phyloP scores from a whole-genome alignment of 2,797 vertebrate genomes.

The Poecilia gillii region DNA sequence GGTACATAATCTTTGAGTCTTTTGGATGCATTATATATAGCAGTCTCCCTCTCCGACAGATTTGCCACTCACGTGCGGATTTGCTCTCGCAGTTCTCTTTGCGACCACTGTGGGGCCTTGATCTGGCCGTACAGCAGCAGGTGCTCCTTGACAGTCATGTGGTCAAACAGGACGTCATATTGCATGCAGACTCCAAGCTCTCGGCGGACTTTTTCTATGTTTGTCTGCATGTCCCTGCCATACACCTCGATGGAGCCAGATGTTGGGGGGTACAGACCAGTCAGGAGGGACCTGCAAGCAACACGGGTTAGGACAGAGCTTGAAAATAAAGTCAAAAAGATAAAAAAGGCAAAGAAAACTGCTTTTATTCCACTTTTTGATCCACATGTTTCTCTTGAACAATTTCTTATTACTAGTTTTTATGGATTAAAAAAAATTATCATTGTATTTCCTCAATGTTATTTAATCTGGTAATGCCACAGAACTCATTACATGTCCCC shows the following conservation, averaged over 20 bases:
- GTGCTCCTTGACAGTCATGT: constrained; percentile 94
- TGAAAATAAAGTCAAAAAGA: neutral
- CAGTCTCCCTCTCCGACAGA: neutral
- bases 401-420: constrained; percentile 15
- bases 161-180: constrained; percentile 93
- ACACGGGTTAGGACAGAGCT: neutral
- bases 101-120: constrained; percentile 92
- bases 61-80: constrained; percentile 83
- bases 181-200: constrained; percentile 97
- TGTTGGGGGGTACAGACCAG: constrained; percentile 88
- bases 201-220: constrained; percentile 83
- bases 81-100: constrained; percentile 85
- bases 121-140: constrained; percentile 93
- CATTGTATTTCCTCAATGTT: constrained; percentile 17
- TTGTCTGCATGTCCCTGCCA: constrained; percentile 87
- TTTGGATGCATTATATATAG: neutral
- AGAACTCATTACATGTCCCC: constrained; percentile 34
- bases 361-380: neutral
- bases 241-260: constrained; percentile 92
- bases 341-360: neutral
- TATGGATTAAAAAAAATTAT: neutral
- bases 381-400: constrained; percentile 12
- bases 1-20: constrained; percentile 6
- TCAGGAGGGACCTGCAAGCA: constrained; percentile 91
- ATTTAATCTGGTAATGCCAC: constrained; percentile 31